Conservation (phyloP, 1,140 invertebrate species). For the Pissodes strobi region DNA sequence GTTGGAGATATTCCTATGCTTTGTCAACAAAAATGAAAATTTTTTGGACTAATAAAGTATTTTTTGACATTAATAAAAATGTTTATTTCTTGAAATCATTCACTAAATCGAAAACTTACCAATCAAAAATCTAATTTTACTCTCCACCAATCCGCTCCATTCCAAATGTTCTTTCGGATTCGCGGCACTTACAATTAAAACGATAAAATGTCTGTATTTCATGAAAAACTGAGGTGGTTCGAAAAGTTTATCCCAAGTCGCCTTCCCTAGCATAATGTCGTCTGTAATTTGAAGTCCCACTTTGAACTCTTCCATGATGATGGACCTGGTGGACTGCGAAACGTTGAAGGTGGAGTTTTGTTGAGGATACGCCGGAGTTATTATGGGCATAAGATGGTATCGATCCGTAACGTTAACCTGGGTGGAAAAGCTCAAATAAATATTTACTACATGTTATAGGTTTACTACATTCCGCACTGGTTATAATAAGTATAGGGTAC, state of each 20-base stretch:
- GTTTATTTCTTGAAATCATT: too few species aligned
- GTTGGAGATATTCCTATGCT: too few species aligned
- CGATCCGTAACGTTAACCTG: slow-evolving; percentile 84
- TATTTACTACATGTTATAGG: too few species aligned
- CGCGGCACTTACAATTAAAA: slow-evolving; percentile 80
- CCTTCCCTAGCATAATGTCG: slow-evolving; percentile 84
- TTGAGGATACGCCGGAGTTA: slow-evolving; percentile 98
- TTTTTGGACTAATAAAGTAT: too few species aligned
- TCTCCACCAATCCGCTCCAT: slow-evolving; percentile 97
- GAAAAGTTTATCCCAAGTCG: slow-evolving; percentile 91
- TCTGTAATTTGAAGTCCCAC: slow-evolving; percentile 77
- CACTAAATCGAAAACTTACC: too few species aligned
- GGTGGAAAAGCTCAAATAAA: slow-evolving; percentile 9
- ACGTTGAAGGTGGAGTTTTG: slow-evolving; percentile 99
- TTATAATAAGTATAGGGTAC: too few species aligned
- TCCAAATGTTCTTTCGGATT: slow-evolving; percentile 86
- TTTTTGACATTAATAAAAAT: too few species aligned
- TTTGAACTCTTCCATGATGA: slow-evolving; percentile 93
- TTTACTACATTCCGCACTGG: too few species aligned
- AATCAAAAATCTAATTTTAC: slow-evolving; percentile 92
- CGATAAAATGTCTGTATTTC: slow-evolving; percentile 96
- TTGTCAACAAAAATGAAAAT: too few species aligned
- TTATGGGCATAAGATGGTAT: slow-evolving; percentile 99
- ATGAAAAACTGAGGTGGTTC: slow-evolving; percentile 93
- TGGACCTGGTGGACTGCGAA: slow-evolving; percentile 86